Evolutionary conservation across 2,888 invertebrate species (phyloP).

Genomic region (Rhorus exstirpatorius): DNA sequence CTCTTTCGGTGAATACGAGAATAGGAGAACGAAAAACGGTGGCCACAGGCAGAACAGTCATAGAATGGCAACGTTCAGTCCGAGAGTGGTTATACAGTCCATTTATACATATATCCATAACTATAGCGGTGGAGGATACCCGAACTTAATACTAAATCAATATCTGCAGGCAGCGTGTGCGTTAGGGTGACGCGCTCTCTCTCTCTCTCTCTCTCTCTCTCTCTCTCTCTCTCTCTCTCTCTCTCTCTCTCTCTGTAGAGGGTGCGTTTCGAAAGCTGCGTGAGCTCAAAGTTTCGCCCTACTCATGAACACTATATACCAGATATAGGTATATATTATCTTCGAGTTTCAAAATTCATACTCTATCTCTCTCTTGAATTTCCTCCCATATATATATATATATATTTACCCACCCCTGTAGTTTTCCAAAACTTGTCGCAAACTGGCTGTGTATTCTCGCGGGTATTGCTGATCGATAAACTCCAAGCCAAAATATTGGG

Average conservation of each 20-base stretch:
- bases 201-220: too few species aligned
- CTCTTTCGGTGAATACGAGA: slow-evolving; percentile 75
- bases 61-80: slow-evolving; percentile 27
- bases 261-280: slow-evolving; percentile 78
- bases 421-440: background rate
- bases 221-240: too few species aligned
- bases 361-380: background rate
- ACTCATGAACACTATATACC: background rate
- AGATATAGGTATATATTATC: slow-evolving; percentile 12
- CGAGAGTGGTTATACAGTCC: slow-evolving; percentile 4
- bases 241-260: too few species aligned
- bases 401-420: background rate
- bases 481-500: background rate
- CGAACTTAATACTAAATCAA: slow-evolving; percentile 84
- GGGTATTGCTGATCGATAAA: slow-evolving; percentile 46
- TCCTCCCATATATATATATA: background rate
- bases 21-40: slow-evolving; percentile 66
- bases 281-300: slow-evolving; percentile 5
- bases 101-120: slow-evolving; percentile 14
- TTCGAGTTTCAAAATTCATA: slow-evolving; percentile 8
- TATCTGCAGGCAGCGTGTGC: slow-evolving; percentile 79
- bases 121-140: slow-evolving; percentile 71
- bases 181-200: slow-evolving; percentile 74
- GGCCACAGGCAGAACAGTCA: slow-evolving; percentile 31
- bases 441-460: slow-evolving; percentile 32